phyloP scores from a whole-genome alignment of 2,797 vertebrate species.

The Forpus xanthops region DNA sequence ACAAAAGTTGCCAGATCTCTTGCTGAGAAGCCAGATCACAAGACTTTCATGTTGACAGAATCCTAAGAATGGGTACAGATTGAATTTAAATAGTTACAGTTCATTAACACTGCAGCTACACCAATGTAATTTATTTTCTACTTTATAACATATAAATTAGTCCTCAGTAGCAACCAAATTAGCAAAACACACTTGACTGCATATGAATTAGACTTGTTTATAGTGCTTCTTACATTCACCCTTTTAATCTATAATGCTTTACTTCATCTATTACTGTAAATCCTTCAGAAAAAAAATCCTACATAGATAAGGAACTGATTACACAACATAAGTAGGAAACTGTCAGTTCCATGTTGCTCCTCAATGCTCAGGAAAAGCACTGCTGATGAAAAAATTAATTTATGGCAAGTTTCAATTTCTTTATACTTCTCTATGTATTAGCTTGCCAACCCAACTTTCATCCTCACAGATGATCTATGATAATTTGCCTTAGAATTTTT shows the following conservation, averaged over 20 bases:
- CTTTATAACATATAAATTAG: neutral
- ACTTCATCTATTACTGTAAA: neutral
- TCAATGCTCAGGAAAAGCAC: neutral
- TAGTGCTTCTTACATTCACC: neutral
- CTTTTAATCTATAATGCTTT: neutral
- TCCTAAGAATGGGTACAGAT: neutral
- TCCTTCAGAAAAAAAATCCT: neutral
- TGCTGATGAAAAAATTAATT: slow-evolving; percentile 13
- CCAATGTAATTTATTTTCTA: neutral
- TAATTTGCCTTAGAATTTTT: slow-evolving; percentile 34
- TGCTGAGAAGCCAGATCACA: neutral
- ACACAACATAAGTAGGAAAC: neutral
- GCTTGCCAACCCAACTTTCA: neutral
- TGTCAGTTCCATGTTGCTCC: neutral
- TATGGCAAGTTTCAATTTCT: neutral
- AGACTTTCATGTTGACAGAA: neutral
- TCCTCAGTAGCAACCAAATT: neutral
- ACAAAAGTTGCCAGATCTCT: neutral
- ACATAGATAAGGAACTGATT: neutral
- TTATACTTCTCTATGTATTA: neutral
- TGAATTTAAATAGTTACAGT: neutral
- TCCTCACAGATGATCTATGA: neutral
- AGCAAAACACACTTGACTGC: neutral
- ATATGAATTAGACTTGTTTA: neutral
- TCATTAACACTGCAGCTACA: neutral